Evolutionary conservation across 2,888 invertebrate genomes (phyloP), one percentile per base, ranked within the genome.

Genomic region (Acronicta aceris): DNA sequence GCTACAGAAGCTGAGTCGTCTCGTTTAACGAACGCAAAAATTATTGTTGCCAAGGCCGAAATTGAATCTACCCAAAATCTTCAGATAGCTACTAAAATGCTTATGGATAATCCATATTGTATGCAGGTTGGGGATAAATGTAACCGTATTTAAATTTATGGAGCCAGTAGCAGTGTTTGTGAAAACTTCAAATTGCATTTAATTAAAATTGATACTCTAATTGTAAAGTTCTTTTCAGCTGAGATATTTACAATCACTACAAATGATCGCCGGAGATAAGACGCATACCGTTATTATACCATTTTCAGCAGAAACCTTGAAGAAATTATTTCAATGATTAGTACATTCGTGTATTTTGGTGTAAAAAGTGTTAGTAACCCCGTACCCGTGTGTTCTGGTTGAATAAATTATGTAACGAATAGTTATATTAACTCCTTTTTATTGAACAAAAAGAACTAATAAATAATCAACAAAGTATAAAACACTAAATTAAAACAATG

Each of bases 271-370:
- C 0, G 97, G 97, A 0, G 98, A 98, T 85, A 97, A 97, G 89
- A 98, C 98, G 81, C 98, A 98, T 0, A 98, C 98, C 0, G 97
- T 98, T 74, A 96, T 98, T 15, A 97, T 98, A 89, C 98, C 98
- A 1, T 90, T 98, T 72, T 98, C 98, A 2, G 95, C 97, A 80
- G 98, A 98, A 72, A 91, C 95, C 54, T 63, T 95, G 9, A 81
- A 94, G 48, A 90, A 93, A 52, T 91, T 89, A 33, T 80, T 85
- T 48, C 74, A 76, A 6, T 81, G 53, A 80, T 17, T 17, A 8
- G 12, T 9, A n/a, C 27, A 9, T 15, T 15, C 17, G 9, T 17
- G 16, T 0, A 30, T 36, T 15, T 41, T 38, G 5, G 6, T 47
- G 9, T 27, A 36, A 38, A 15, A 10, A 17, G 40, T n/a, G 12